Base-by-base conservation (phyloP, 2,797 vertebrate genomes). In the Argya squamiceps region DNA sequence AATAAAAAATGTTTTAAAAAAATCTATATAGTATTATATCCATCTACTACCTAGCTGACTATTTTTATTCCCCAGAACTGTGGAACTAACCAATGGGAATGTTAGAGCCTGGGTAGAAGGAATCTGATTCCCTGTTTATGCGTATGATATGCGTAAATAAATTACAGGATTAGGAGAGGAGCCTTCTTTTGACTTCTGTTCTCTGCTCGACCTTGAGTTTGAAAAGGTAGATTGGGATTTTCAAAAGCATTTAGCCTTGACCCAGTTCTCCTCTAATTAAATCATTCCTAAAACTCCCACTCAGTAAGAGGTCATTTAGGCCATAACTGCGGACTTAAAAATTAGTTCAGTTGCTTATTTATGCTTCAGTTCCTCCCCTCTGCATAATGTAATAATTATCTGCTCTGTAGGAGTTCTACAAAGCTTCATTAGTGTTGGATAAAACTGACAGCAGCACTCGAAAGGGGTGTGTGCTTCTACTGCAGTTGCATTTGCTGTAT, bases 291-390 rank as follows among this genome's bases (percentile, higher is more conserved):
- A 91, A 93, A 91, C 84, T 94, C 79, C 87, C 65, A 93, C 84
- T 92, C 64, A 67, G 47, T 89, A 80, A 83, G 84, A 92, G 84
- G 76, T 84, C 95, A 86, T 92, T 97, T 86, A 94, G 69, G 50
- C 71, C 79, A 75, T 55, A 84, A 80, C 36, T 68, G 46, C 0
- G 1, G 76, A 81, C 79, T 81, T 93, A 82, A 69, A 95, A 95
- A 96, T 97, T 92, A 93, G 58, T 95, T 89, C 73, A 44, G 82
- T 89, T 89, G 78, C 79, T 95, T 96, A 93, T 92, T 96, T 94
- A 83, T 93, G 91, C 95, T 89, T 95, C 91, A 80, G 10, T 92
- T 94, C 82, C 87, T 88, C 62, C 82, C 43, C 29, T 88, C 58
- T 86, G 84, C 41, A 69, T 89, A 94, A 94, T 89, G 50, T 56